Percentiles rank a stretch among this genome's conserved stretches.
These are phyloP conservation scores for Erpobdella octoculata DNA, from an alignment of 2,888 invertebrate species.

Conservation along the genomic window DNA sequence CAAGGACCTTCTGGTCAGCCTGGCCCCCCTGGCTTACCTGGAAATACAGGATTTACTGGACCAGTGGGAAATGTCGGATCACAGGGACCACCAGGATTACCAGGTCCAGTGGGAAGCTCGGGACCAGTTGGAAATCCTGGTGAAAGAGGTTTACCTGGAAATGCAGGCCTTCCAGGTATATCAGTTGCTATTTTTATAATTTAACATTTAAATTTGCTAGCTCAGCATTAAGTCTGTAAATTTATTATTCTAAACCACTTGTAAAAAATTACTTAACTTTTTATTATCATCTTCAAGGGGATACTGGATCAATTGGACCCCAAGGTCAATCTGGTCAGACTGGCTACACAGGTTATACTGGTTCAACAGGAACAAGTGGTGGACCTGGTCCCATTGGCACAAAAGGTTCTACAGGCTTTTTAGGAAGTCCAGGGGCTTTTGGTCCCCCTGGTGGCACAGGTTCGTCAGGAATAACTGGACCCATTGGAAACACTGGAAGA, in stretches of 20 bases:
- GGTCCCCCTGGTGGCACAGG: constrained; percentile 30
- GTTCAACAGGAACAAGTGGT: constrained; percentile 30
- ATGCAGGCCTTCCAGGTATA: constrained; percentile 32
- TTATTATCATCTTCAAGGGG: constrained; percentile 25
- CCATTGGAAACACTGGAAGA: constrained; percentile 21
- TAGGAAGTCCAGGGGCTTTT: neutral
- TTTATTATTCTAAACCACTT: neutral
- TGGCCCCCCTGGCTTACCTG: constrained; percentile 34
- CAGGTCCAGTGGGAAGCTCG: neutral
- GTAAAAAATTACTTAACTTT: neutral
- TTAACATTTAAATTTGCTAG: neutral
- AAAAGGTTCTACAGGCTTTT: constrained; percentile 13
- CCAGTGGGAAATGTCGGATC: constrained; percentile 23
- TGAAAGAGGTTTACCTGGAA: constrained; percentile 26
- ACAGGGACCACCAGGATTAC: constrained; percentile 14
- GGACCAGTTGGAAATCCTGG: constrained; percentile 15
- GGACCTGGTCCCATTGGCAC: constrained; percentile 16
- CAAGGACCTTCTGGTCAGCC: constrained; percentile 32
- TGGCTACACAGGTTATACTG: constrained; percentile 29
- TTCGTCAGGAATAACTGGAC: constrained; percentile 14
- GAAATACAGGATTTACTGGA: constrained; percentile 30
- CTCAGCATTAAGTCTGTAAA: neutral
- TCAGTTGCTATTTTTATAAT: neutral
- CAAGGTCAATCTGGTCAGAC: constrained; percentile 28
- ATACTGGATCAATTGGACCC: constrained; percentile 33